These are phyloP conservation scores for Pogonognathellus flavescens DNA, from an alignment of 1,140 invertebrate genomes.

Conservation along the genomic window DNA sequence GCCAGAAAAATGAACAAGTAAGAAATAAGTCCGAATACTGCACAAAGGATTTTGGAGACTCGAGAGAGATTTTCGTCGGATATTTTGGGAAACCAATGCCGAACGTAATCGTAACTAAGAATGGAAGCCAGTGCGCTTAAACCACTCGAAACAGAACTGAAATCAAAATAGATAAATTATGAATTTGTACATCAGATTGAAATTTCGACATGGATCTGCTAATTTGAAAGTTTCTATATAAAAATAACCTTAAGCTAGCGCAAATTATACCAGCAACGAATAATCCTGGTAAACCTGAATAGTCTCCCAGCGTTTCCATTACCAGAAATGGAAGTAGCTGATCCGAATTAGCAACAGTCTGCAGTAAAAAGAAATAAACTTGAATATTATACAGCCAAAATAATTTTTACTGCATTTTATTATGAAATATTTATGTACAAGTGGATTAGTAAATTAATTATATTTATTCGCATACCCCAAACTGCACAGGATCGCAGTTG, in stretches of 20 bases:
- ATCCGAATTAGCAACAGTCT: slow-evolving; percentile 67
- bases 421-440: not conserved
- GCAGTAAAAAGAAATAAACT: not conserved
- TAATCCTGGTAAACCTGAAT: slow-evolving; percentile 72
- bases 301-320: slow-evolving; percentile 71
- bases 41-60: slow-evolving; percentile 58
- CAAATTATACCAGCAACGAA: slow-evolving; percentile 75
- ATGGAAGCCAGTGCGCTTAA: slow-evolving; percentile 59
- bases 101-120: slow-evolving; percentile 60
- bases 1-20: slow-evolving; percentile 60
- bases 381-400: no score
- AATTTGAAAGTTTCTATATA: no score
- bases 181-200: no score
- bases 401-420: not conserved
- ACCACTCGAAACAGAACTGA: slow-evolving; percentile 61
- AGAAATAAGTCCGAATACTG: slow-evolving; percentile 56
- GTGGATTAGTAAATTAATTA: not conserved
- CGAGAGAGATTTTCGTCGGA: slow-evolving; percentile 50
- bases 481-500: slow-evolving; percentile 71
- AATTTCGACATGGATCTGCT: no score
- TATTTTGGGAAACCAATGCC: slow-evolving; percentile 53
- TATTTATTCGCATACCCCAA: slow-evolving; percentile 15
- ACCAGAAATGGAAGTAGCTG: slow-evolving; percentile 73
- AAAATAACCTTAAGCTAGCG: slow-evolving; percentile 74
- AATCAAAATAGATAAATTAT: no score